Evolutionary conservation across 2,113 vertebrate genomes (phyloP).

Genomic region (Oncorhynchus kisutch): DNA sequence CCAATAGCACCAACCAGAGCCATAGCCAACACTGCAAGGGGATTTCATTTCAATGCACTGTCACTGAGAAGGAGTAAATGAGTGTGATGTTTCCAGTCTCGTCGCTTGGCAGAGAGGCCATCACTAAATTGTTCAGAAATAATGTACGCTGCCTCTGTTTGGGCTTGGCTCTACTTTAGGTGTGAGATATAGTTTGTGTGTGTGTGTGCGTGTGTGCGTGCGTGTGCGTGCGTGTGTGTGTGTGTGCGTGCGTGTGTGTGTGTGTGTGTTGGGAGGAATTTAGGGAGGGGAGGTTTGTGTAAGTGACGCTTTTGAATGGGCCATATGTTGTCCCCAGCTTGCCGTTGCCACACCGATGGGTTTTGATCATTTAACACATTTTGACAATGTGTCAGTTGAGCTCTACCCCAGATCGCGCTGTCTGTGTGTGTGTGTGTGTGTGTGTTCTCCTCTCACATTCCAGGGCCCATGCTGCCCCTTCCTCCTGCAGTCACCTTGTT

Average conservation of each 20-base stretch:
- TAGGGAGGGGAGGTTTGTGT: constrained; percentile 12
- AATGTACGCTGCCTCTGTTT: constrained; percentile 43
- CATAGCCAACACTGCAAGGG: neutral
- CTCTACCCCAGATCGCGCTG: constrained; percentile 64
- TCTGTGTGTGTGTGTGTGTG: constrained; percentile 4
- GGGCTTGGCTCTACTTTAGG: constrained; percentile 41
- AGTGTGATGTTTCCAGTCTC: constrained; percentile 10
- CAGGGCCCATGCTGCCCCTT: constrained; percentile 62
- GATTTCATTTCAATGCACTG: neutral
- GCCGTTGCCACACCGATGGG: constrained; percentile 73
- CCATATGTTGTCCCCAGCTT: constrained; percentile 83
- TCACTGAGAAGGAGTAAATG: neutral
- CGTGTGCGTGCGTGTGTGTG: no score
- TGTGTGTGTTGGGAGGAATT: constrained; percentile 8
- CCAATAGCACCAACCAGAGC: neutral
- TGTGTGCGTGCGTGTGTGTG: no score
- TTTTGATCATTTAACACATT: constrained; percentile 78
- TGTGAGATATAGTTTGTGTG: constrained; percentile 13
- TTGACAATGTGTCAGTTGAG: constrained; percentile 82
- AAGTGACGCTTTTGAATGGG: constrained; percentile 40
- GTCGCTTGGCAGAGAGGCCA: constrained; percentile 41
- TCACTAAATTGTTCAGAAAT: constrained; percentile 59
- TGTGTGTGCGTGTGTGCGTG: neutral
- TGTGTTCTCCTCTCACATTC: constrained; percentile 54
- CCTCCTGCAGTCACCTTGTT: constrained; percentile 73